Evolutionary conservation across 2,113 vertebrate species (phyloP), one percentile per base, ranked within the genome.

Genomic region (Sakesphorus luctuosus): DNA sequence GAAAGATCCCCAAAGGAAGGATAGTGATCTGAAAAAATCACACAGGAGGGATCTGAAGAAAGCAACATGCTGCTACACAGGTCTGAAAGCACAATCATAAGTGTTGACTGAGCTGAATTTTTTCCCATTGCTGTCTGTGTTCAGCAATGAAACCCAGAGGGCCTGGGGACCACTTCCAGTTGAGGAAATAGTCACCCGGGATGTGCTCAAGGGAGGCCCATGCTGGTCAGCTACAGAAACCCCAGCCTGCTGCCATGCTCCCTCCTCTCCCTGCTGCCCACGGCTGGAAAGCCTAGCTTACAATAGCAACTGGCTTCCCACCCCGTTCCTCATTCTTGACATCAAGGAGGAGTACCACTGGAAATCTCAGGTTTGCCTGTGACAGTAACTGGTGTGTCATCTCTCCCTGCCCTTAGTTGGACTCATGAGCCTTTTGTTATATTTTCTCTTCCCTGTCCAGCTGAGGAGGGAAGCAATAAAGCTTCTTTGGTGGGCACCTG

Each of bases 21-120:
- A 74, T 1, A 47, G 38, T 1, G 2, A 89, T 71, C 43, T 74
- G 43, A 49, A 63, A 52, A 83, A 83, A 67, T 23, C 59, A n/a
- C 3, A 0, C 29, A 58, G 35, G 47, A 87, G 18, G 50, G 16
- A 74, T 50, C n/a, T 62, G 55, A 35, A 77, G 43, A 40, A 83
- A 67, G 9, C 2, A 5, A 12, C 25, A 72, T 29, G 17, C 62
- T 68, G 53, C 21, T 53, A 16, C 24, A 43, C 24, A 44, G 24
- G 16, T 77, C 67, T 86, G 63, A 86, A 88, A 90, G 66, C 8
- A 9, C 26, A n/a, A 5, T 13, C 38, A 26, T 29, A 85, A 18
- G 24, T 0, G 0, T 1, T 2, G 0, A 44, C 43, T 67, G 29
- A 69, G 59, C n/a, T 66, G 23, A 66, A 73, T 52, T 6, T 69